Evolutionary conservation across 1,140 invertebrate genomes (phyloP).

Genomic region (Dryas iulia): DNA sequence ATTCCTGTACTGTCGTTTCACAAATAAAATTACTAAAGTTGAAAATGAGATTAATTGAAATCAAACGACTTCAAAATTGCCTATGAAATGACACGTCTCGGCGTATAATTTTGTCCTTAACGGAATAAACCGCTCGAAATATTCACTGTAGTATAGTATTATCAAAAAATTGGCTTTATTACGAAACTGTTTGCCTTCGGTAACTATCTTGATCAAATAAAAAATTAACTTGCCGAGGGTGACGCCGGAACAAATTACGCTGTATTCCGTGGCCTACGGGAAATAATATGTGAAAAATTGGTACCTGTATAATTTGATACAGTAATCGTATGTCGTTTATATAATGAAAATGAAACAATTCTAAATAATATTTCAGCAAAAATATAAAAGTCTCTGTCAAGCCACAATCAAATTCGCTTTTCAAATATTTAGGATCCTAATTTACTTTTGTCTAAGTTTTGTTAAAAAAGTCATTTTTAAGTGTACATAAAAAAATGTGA

Average conservation of each 20-base stretch:
- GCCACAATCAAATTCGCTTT: no score
- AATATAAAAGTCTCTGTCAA: neutral
- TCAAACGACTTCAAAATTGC: constrained; percentile 65
- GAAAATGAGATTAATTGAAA: constrained; percentile 60
- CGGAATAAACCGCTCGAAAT: constrained; percentile 58
- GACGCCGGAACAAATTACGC: constrained; percentile 61
- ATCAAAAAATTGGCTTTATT: constrained; percentile 78
- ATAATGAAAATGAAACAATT: neutral
- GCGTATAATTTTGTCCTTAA: constrained; percentile 62
- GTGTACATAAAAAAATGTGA: no score
- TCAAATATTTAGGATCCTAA: no score
- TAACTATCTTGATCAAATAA: constrained; percentile 76
- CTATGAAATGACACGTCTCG: constrained; percentile 62
- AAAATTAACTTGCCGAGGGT: constrained; percentile 72
- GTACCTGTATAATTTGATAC: constrained; percentile 16
- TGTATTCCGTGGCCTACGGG: constrained; percentile 39
- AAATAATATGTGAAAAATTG: constrained; percentile 36
- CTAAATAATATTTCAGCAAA: neutral
- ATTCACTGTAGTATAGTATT: constrained; percentile 52
- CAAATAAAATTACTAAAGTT: constrained; percentile 16
- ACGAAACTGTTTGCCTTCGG: constrained; percentile 61
- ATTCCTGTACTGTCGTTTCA: constrained; percentile 1
- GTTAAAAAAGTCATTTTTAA: no score
- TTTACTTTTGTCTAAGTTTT: no score
- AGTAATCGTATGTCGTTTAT: constrained; percentile 12